Conservation (phyloP, 1,140 invertebrate genomes). For the Laodelphax striatellus region DNA sequence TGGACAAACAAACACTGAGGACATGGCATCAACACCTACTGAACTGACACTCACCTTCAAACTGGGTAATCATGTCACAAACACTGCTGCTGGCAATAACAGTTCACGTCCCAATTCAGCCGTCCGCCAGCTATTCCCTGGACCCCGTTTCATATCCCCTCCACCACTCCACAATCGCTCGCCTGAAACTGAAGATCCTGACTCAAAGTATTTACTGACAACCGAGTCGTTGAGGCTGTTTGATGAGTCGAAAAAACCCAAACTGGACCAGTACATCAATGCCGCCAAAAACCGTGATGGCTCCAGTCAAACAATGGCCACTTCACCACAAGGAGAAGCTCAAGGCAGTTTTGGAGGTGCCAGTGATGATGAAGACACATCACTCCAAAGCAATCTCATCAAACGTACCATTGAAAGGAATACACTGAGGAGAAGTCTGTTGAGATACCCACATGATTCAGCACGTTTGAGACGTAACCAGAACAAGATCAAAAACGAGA, state of each 20-base stretch:
- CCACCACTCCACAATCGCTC: conserved; percentile 32
- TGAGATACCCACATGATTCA: conserved; percentile 42
- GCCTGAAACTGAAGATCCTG: conserved; percentile 8
- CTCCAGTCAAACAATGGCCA: conserved; percentile 23
- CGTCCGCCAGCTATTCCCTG: conserved; percentile 57
- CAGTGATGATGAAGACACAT: conserved; percentile 23
- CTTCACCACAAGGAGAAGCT: conserved; percentile 27
- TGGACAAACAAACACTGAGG: conserved; percentile 28
- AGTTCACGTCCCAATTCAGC: conserved; percentile 55
- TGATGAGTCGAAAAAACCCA: conserved; percentile 41
- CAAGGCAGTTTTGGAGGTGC: conserved; percentile 20
- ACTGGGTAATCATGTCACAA: conserved; percentile 37
- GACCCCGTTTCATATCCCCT: conserved; percentile 41
- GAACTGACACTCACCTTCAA: conserved; percentile 46
- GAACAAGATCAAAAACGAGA: conserved; percentile 39
- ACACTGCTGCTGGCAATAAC: conserved; percentile 30
- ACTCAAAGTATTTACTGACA: conserved; percentile 44
- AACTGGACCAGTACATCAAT: conserved; percentile 21
- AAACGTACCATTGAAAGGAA: conserved; percentile 56
- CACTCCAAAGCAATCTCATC: conserved; percentile 22
- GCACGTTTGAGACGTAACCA: conserved; percentile 31
- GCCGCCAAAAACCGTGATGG: conserved; percentile 22
- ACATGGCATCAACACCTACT: conserved; percentile 23
- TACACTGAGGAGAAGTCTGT: conserved; percentile 51
- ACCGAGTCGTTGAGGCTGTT: conserved; percentile 49